Evolutionary conservation across 1,140 invertebrate species (phyloP).

Genomic region (Lasioglossum albipes): DNA sequence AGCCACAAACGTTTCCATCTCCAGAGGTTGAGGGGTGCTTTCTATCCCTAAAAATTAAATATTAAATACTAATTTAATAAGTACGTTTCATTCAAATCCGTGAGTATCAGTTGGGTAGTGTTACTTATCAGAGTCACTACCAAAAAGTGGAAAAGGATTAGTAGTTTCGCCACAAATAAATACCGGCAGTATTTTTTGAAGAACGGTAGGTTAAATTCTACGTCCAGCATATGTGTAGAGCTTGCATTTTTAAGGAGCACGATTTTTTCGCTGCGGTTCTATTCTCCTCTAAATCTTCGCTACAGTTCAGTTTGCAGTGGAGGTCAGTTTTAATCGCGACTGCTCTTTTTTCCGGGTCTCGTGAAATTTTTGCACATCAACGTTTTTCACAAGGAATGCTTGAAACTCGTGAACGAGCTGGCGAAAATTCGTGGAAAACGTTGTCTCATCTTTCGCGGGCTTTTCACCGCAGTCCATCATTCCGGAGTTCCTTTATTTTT

Average conservation of each 20-base stretch:
- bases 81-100: too few species aligned
- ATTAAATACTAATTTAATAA: too few species aligned
- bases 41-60: too few species aligned
- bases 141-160: too few species aligned
- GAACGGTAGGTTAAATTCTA: too few species aligned
- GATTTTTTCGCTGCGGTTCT: not conserved
- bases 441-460: not conserved
- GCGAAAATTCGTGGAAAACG: constrained; percentile 9
- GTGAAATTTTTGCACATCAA: not conserved
- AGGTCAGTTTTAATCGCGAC: not conserved
- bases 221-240: too few species aligned
- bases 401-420: constrained; percentile 1
- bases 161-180: not conserved
- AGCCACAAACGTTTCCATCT: too few species aligned
- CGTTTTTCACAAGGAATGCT: not conserved
- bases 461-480: not conserved
- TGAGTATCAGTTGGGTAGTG: too few species aligned
- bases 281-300: not conserved
- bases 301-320: not conserved
- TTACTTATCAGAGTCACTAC: too few species aligned
- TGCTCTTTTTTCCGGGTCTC: not conserved
- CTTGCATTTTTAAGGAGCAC: too few species aligned
- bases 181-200: too few species aligned
- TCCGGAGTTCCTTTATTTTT: not conserved
- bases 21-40: too few species aligned